Percentiles rank a stretch among this genome's conserved stretches.
phyloP scores from a whole-genome alignment of 2,888 invertebrate species.

The Platynereis dumerilii region DNA sequence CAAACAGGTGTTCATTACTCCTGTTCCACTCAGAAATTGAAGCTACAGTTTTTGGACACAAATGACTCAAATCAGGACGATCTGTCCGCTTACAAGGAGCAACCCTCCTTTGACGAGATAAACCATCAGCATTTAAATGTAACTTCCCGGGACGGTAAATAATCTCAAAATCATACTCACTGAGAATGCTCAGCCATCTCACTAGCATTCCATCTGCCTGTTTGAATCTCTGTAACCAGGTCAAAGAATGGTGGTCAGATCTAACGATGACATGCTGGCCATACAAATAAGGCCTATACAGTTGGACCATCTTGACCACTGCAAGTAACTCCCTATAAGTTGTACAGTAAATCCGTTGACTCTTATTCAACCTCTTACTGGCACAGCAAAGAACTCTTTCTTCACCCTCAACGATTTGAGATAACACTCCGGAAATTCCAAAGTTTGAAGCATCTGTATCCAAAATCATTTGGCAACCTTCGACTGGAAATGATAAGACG shows the following conservation, averaged over 20 bases:
- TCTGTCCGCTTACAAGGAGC: too few species aligned
- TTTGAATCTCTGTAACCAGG: conserved; percentile 2
- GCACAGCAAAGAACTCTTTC: not conserved
- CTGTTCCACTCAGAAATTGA: too few species aligned
- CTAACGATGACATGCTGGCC: not conserved
- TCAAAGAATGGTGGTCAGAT: conserved; percentile 2
- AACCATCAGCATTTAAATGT: too few species aligned
- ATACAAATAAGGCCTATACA: not conserved
- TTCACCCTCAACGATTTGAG: not conserved
- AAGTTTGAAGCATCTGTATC: conserved; percentile 2
- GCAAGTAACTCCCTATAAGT: not conserved
- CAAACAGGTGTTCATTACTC: too few species aligned
- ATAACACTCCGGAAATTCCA: not conserved
- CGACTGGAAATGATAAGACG: not conserved
- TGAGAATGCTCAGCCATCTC: not conserved
- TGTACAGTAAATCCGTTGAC: not conserved
- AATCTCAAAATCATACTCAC: too few species aligned
- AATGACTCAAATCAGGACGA: too few species aligned
- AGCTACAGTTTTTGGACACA: too few species aligned
- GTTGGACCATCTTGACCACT: not conserved
- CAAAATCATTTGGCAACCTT: not conserved
- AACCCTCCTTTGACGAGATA: too few species aligned
- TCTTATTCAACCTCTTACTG: conserved; percentile 4
- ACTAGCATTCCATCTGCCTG: not conserved
- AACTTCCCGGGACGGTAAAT: too few species aligned